Evolutionary conservation across 92 coral and sea anemone genomes (phyloP), one percentile per base, ranked within the genome.

Genomic region (Scolanthus callimorphus): DNA sequence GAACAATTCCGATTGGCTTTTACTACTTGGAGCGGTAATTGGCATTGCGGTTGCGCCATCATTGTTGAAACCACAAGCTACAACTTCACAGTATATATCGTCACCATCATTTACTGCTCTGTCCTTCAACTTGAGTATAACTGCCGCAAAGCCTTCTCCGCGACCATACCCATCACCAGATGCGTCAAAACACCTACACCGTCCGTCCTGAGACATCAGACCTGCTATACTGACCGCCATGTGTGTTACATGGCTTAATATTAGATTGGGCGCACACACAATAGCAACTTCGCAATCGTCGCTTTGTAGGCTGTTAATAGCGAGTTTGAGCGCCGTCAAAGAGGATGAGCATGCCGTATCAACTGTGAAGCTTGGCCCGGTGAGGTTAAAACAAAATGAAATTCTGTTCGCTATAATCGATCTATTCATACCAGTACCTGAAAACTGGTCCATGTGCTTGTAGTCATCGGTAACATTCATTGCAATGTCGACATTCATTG

Each of bases 111-210:
- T 50, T 11, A 67, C 22, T 2, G 91, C 67, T 19, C 59, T 53
- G 6, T 58, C 34, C 3, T 84, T 78, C 8, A 66, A 70, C 31
- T 91, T 86, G 0, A 91, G 60, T 25, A 86, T 48, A 3, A 91
- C 83, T 15, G 88, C 95, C 26, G 88, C 97, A 25, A 86, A 70
- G 23, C 97, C 95, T 59, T 91, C 97, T 17, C 95, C 95, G 8
- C 97, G 60, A n/a, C 97, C 95, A 37, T 91, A 91, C 1, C 97
- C 97, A 51, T 91, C 95, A 1, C 90, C 95, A 12, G 81, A 78
- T 19, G 78, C 77, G 47, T 91, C 91, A 53, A 86, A 91, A 25
- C 90, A 63, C 49, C 86, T 91, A 39, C 95, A 86, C 1, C 90
- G 90, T 9, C 96, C 96, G 25, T 88, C 96, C 6, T 81, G 87